Base-by-base conservation (phyloP, 1,140 invertebrate species). In the Zaprionus lachaisei region DNA sequence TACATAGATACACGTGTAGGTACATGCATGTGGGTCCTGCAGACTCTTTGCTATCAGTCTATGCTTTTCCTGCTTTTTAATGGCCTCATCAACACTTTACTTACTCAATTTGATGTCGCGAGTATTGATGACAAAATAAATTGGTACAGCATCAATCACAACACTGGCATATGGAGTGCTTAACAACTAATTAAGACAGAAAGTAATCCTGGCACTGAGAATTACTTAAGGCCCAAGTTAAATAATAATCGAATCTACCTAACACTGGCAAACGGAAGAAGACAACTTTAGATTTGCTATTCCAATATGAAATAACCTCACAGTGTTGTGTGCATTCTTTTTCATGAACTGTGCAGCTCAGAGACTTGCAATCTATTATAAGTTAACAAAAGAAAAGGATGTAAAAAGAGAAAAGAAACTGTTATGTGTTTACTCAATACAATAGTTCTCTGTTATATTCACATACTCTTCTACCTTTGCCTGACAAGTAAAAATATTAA, bases 101-200 rank as follows among this genome's bases (percentile, higher is more conserved):
- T 79, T 60, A 65, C 57, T 51, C 76, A 73, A 56, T 58, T 80
- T 66, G 58, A 76, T 84, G 63, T 71, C 37, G 17, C 37, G 63
- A 31, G 60, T 72, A 82, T 79, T 85, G 73, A 87, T 87, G 83
- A 60, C 79, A 80, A 83, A 83, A 86, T 83, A 80, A 85, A 85
- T 83, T 82, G 72, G 77, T 67, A 61, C 61, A 71, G 79, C 72
- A 79, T 87, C 80, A 87, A 86, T 87, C 80, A 85, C 57, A 58
- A 34, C 24, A 34, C 60, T 9, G 24, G 51, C 83, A 82, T 79
- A 77, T 87, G 72, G 49, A 47, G 41, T 41, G 49, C 20, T 44
- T n/a, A 37, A 41, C 28, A 12, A n/a, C 67, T 82, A 86, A 86
- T 82, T 63, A 85, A 65, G 69, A 72, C 38, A 26, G 72, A 74